phyloP scores from a whole-genome alignment of 2,888 invertebrate species.

The Hypolimnas misippus region DNA sequence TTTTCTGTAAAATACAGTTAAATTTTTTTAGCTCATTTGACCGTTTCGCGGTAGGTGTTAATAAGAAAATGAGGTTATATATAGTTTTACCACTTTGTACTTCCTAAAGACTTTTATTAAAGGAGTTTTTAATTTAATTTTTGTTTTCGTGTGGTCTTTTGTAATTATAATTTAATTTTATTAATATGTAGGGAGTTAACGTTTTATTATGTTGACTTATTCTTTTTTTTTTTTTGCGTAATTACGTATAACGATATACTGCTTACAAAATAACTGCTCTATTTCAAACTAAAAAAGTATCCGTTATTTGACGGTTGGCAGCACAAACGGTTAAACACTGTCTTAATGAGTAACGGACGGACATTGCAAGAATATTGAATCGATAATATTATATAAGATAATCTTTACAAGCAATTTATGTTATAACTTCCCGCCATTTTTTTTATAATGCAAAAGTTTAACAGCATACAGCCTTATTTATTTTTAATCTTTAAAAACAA shows the following conservation, averaged over 20 bases:
- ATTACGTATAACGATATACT: slow-evolving; percentile 5
- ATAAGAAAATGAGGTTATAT: slow-evolving; percentile 4
- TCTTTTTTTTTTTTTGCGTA: not conserved
- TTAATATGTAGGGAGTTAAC: not conserved
- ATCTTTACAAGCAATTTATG: not conserved
- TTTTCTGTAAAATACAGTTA: slow-evolving; percentile 26
- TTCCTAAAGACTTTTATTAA: not conserved
- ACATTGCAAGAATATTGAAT: slow-evolving; percentile 32
- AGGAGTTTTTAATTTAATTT: too few species aligned
- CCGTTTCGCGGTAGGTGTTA: slow-evolving; percentile 19
- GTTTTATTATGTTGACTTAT: not conserved
- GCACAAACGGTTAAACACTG: slow-evolving; percentile 51
- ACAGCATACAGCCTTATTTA: not conserved
- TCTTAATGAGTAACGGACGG: slow-evolving; percentile 36
- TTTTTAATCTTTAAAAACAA: not conserved
- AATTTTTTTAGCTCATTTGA: slow-evolving; percentile 18
- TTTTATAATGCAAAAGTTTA: not conserved
- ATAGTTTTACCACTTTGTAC: not conserved
- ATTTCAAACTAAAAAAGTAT: slow-evolving; percentile 40
- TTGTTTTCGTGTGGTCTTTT: too few species aligned
- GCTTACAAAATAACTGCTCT: slow-evolving; percentile 35
- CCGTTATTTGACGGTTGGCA: slow-evolving; percentile 46
- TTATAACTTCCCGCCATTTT: slow-evolving; percentile 1
- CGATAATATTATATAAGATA: slow-evolving; percentile 18
- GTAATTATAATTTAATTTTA: not conserved